Percentiles rank a stretch among this genome's conserved stretches.
Conservation (phyloP, 1,140 invertebrate species). For the Rhyacophila brunnea region DNA sequence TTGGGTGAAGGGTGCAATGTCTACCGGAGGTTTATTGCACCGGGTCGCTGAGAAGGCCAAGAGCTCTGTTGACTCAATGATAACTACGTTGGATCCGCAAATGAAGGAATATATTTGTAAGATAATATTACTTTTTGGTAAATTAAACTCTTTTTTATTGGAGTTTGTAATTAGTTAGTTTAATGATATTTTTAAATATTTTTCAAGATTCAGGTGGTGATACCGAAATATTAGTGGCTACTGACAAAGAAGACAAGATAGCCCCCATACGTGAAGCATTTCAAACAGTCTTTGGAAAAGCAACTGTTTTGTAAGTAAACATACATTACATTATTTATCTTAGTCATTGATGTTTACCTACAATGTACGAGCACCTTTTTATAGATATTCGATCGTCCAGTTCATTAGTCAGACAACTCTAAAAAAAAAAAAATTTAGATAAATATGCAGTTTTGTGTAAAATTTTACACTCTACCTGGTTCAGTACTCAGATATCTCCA, state of each 20-base stretch:
- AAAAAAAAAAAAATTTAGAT: too few relatives aligned
- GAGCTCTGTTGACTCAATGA: slow-evolving; percentile 80
- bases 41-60: slow-evolving; percentile 72
- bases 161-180: too few relatives aligned
- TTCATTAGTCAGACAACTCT: too few relatives aligned
- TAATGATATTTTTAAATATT: slow-evolving; percentile 24
- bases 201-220: slow-evolving; percentile 76
- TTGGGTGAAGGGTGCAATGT: slow-evolving; percentile 60
- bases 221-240: slow-evolving; percentile 72
- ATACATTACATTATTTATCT: too few relatives aligned
- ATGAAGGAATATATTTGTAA: slow-evolving; percentile 87
- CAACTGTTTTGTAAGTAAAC: slow-evolving; percentile 66
- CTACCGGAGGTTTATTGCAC: slow-evolving; percentile 49
- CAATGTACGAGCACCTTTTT: too few relatives aligned
- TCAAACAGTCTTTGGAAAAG: slow-evolving; percentile 77
- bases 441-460: too few relatives aligned
- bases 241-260: slow-evolving; percentile 75
- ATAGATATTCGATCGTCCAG: too few relatives aligned
- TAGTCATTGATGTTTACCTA: too few relatives aligned
- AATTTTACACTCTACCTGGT: too few relatives aligned
- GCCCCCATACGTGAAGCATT: slow-evolving; percentile 80
- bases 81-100: slow-evolving; percentile 85
- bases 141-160: too few relatives aligned
- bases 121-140: too few relatives aligned
- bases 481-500: too few relatives aligned